A percentile compares a stretch with the other conserved stretches of the same genome.
Evolutionary conservation across 2,888 invertebrate species (phyloP).

Genomic region (Oligia strigilis): DNA sequence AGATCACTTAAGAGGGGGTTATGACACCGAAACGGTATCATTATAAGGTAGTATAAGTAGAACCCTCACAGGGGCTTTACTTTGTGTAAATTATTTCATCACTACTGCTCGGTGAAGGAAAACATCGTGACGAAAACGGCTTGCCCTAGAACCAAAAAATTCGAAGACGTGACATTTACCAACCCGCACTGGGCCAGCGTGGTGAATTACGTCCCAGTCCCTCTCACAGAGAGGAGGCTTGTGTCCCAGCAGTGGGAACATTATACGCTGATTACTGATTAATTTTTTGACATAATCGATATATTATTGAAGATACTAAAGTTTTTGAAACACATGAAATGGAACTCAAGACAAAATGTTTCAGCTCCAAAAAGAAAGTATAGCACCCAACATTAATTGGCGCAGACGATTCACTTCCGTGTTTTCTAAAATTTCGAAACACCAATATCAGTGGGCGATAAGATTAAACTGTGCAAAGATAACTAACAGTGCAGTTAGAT

Average conservation of each 20-base stretch:
- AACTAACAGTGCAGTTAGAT: slow-evolving; percentile 23
- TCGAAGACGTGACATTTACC: neutral
- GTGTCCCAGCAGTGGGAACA: neutral
- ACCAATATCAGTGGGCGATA: slow-evolving; percentile 35
- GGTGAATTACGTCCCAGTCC: neutral
- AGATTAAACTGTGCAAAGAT: slow-evolving; percentile 53
- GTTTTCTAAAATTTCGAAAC: slow-evolving; percentile 50
- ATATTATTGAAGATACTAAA: neutral
- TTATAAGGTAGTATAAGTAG: too few relatives aligned
- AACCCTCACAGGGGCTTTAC: neutral
- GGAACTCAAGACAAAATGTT: neutral
- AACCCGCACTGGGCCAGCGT: neutral
- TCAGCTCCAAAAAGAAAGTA: neutral
- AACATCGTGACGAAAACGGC: neutral
- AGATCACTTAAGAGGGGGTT: too few relatives aligned
- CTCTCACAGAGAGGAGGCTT: neutral
- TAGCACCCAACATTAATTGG: too few relatives aligned
- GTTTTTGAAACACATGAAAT: neutral
- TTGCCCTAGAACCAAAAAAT: neutral
- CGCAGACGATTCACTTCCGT: slow-evolving; percentile 5
- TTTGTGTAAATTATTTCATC: neutral
- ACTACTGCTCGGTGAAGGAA: neutral
- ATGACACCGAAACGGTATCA: too few relatives aligned
- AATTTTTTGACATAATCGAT: neutral
- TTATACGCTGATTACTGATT: neutral